phyloP scores from a whole-genome alignment of 2,113 vertebrate genomes.

The Cacatua alba region DNA sequence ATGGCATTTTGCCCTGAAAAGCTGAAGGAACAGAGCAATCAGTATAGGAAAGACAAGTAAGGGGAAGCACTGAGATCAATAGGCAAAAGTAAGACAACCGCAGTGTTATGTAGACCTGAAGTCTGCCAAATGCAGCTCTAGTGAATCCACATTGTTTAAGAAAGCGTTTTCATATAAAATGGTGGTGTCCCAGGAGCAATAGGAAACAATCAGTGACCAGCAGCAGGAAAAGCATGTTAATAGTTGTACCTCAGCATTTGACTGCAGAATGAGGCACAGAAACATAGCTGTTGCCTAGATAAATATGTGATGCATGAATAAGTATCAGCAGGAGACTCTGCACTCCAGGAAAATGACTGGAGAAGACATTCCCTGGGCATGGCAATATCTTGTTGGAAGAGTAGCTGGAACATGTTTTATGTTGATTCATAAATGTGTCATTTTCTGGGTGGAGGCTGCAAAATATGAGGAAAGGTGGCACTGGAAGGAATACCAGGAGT shows the following conservation, averaged over 20 bases:
- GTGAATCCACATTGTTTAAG: background rate
- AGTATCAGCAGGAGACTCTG: background rate
- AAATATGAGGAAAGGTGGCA: rapidly evolving
- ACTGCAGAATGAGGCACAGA: background rate
- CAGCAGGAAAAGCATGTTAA: background rate
- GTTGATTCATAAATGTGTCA: background rate
- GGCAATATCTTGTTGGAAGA: background rate
- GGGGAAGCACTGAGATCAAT: background rate
- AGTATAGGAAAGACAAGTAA: rapidly evolving
- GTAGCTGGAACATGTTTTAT: background rate
- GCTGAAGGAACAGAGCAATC: background rate
- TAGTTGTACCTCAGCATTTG: background rate
- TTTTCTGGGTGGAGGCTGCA: background rate
- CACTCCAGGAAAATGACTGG: rapidly evolving
- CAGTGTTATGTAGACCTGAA: background rate
- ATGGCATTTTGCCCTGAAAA: background rate
- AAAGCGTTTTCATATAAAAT: background rate
- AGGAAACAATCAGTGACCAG: background rate
- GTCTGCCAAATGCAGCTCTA: background rate
- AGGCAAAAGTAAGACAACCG: background rate
- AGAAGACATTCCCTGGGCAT: background rate
- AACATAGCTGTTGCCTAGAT: background rate
- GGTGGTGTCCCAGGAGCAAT: background rate
- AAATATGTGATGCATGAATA: rapidly evolving
- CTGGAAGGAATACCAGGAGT: background rate